Base-by-base conservation (phyloP, 2,797 vertebrate species). In the Pseudomugil tenellus region DNA sequence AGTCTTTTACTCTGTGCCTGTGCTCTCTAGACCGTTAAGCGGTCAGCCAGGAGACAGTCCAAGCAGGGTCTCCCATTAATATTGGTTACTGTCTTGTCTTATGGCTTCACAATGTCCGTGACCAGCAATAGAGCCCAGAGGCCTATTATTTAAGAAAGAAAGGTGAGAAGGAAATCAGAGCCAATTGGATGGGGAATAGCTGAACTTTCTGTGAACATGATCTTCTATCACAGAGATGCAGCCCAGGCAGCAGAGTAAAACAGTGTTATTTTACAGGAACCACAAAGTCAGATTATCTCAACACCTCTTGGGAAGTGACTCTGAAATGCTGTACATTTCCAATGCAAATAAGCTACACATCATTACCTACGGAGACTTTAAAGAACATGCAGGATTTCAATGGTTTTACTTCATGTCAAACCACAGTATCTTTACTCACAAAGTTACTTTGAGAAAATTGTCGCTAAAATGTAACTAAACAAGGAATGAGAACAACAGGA, bases 41-140 rank as follows among this genome's bases (percentile, higher is more conserved):
- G 75, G 82, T 89, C 85, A 84, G 79, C 67, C 67, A 71, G 82
- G 80, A 83, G 70, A 83, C 74, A 81, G 74, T 81, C 83, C 76
- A 31, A 75, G 77, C 72, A 8, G 23, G 61, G 67, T 77, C 63
- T 39, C 57, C 83, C 83, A 89, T 91, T 90, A 73, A 87, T 90
- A 89, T 84, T 82, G 87, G 80, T 91, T 90, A 88, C 70, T 29
- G 70, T 77, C 85, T 82, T 84, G 81, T 87, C 81, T 86, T 80
- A 80, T 80, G 63, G 77, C 79, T 78, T 80, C 70, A 67, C 79
- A 76, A 80, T 83, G 81, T 82, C 85, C 67, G 31, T 75, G 87
- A 83, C 81, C 43, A 6, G 78, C 80, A 68, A 76, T 84, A 84
- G 87, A 88, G 81, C 72, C 69, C 70, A 54, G 53, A 67, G 67